A percentile compares a stretch with the other conserved stretches of the same genome.
Conservation (phyloP, 2,113 vertebrate species). For the Pterocles orientalis region DNA sequence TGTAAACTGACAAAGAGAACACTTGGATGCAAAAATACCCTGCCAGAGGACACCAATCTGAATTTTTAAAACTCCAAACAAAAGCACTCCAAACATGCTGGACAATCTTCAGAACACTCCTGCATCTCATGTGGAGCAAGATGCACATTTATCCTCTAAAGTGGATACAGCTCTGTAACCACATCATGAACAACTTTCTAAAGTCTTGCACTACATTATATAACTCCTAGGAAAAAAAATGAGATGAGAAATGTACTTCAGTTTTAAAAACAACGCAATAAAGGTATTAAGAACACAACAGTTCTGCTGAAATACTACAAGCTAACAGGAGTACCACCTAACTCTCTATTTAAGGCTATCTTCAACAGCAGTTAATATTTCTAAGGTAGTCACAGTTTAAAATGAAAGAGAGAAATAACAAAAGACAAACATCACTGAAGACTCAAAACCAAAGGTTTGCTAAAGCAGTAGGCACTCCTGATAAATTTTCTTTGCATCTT, state of each 20-base stretch:
- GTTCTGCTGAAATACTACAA: neutral
- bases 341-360: neutral
- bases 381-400: neutral
- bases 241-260: neutral
- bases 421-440: neutral
- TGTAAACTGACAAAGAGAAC: neutral
- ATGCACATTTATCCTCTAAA: neutral
- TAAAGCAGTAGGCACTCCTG: neutral
- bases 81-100: neutral
- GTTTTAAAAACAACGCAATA: neutral
- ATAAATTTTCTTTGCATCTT: neutral
- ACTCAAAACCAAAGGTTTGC: neutral
- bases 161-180: neutral
- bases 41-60: neutral
- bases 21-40: neutral
- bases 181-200: neutral
- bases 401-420: neutral
- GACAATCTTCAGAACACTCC: neutral
- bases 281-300: neutral
- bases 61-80: neutral
- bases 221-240: neutral
- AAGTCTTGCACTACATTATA: neutral
- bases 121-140: neutral
- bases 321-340: neutral
- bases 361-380: neutral